Base-by-base conservation (phyloP, 2,888 invertebrate genomes). In the Ennomos erosarius region DNA sequence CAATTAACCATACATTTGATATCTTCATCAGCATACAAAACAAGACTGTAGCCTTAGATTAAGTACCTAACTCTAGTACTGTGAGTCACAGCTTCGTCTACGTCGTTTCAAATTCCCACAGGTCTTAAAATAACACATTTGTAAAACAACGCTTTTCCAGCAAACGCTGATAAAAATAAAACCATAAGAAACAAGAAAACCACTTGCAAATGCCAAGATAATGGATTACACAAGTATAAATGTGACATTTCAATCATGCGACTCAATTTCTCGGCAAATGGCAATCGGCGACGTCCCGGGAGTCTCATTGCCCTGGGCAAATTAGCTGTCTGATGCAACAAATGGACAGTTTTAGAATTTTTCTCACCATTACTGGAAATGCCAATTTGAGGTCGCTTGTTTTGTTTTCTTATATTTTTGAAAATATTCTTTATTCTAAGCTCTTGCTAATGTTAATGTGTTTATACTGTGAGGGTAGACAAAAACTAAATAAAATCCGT, bases 221-320 rank as follows among this genome's bases (percentile, higher is more conserved):
- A 50, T 50, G 50, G 55, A 59, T 55, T 16, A 46, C 53, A 40
- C 38, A 16, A 52, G 53, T 48, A 55, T 52, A 62, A 55, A 48
- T 52, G 48, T 68, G 69, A 62, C 67, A 69, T 69, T 69, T 65
- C 50, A 63, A 67, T 68, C 51, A 47, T 52, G 59, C 37, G 50
- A 60, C 62, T 53, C 56, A 63, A 68, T 67, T 64, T 55, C 51
- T 57, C 65, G 62, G 62, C 49, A 73, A 72, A 68, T 65, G 67
- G 63, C 59, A 67, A 61, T 65, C 35, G 55, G 36, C 43, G 55
- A 51, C 56, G 44, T 52, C 60, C 51, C 51, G 44, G 47, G 59
- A 35, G 46, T 12, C 58, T 60, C 55, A 49, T 62, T 66, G 60
- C 60, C 38, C 9, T 46, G 51, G 45, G 50, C 16, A 62, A 66